Evolutionary conservation across 2,797 vertebrate genomes (phyloP).

Genomic region (Danio kyathit): DNA sequence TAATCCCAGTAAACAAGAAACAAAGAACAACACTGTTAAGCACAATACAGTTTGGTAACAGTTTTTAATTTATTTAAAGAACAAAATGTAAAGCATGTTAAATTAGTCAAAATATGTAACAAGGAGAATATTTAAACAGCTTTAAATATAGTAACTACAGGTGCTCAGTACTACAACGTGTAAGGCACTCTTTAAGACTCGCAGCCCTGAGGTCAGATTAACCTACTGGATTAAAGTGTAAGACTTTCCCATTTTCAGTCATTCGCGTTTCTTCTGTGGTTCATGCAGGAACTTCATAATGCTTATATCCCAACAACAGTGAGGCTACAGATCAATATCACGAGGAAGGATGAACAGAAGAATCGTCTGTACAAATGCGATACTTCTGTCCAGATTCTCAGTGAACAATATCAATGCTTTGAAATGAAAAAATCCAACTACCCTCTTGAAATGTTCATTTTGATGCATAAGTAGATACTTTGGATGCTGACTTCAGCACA

Average conservation of each 20-base stretch:
- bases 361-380: too few species aligned
- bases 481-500: conserved; percentile 34
- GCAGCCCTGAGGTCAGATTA: conserved; percentile 34
- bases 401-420: neutral
- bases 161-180: conserved; percentile 1
- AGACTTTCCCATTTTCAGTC: neutral
- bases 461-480: conserved; percentile 15
- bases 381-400: neutral
- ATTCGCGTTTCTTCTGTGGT: neutral
- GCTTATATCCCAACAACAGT: conserved; percentile 1
- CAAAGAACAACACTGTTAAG: neutral
- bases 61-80: conserved; percentile 1
- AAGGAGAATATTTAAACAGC: conserved; percentile 4
- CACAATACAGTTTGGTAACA: neutral
- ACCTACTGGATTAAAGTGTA: conserved; percentile 22
- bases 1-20: neutral
- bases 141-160: conserved; percentile 13
- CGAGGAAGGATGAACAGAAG: neutral
- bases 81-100: conserved; percentile 7
- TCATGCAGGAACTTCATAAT: conserved; percentile 20
- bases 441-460: conserved; percentile 5
- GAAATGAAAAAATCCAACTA: neutral
- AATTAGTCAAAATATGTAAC: conserved; percentile 25
- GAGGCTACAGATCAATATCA: neutral
- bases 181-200: conserved; percentile 53